Evolutionary conservation across 1,140 invertebrate genomes (phyloP), one percentile per base, ranked within the genome.

Genomic region (Halictus rubicundus): DNA sequence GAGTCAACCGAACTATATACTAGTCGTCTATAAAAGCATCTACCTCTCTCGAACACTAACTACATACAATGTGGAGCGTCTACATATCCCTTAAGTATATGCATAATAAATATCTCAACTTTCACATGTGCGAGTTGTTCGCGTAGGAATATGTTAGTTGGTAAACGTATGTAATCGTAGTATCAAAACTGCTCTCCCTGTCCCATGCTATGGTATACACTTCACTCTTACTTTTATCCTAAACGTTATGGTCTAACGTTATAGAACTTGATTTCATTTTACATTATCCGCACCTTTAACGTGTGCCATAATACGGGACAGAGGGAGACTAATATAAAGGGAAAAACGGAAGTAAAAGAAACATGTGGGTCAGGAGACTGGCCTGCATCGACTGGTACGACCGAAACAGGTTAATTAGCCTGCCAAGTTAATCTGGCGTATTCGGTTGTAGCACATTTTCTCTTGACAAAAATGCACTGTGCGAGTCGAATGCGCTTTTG

Each of bases 391-490:
- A 65, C 71, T 49, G 54, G 14, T 65, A 65, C 75, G 10, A 32
- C 63, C 82, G 80, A 84, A 86, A 82, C 84, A 86, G 76, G 85
- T 65, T 89, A 89, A 89, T 89, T 86, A 88, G 78, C 82, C 88
- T 86, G 83, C 78, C 84, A 69, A 68, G 80, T 85, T 86, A 77
- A 82, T 89, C 19, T 89, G 19, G 88, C 88, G 83, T 68, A 84
- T 54, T 84, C 77, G 61, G 25, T 46, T 46, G 72, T 7, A 81
- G 64, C 68, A 84, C 78, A 81, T 76, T 84, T 83, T 42, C 68
- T 19, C 69, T 9, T 39, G 60, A 59, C 27, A 70, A 82, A 86
- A 85, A 68, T 57, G 68, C 37, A 61, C 75, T 12, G 8, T 23
- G 4, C 1, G 57, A 61, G 19, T 68, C 60, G 80, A 86, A 86